Percentiles rank a stretch among this genome's conserved stretches.
These are phyloP conservation scores for Heliconius ismenius DNA, from an alignment of 2,888 invertebrate species.

Conservation along the genomic window DNA sequence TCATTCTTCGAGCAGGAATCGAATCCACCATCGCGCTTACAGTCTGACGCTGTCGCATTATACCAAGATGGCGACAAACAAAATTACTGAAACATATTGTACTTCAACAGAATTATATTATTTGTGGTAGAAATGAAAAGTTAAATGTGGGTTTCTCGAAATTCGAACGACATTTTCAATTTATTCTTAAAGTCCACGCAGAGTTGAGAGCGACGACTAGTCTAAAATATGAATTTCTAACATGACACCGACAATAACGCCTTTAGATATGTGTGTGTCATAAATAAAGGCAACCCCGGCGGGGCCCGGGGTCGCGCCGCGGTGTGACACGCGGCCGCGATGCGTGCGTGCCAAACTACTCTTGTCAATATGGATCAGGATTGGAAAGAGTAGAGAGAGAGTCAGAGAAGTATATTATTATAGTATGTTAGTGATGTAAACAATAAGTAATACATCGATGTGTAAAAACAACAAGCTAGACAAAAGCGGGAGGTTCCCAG, in stretches of 20 bases:
- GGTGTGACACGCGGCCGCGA: constrained; percentile 42
- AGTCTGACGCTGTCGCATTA: too few species aligned
- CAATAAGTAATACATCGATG: neutral
- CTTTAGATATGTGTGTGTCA: constrained; percentile 41
- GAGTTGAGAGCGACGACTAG: too few species aligned
- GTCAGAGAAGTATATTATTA: neutral
- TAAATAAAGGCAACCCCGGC: constrained; percentile 46
- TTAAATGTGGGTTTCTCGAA: too few species aligned
- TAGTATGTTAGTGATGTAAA: neutral
- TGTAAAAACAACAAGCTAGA: too few species aligned
- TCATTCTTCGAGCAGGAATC: neutral
- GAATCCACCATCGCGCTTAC: neutral
- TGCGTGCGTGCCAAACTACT: constrained; percentile 45
- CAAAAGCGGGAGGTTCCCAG: too few species aligned
- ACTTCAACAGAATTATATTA: too few species aligned
- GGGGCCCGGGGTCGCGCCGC: constrained; percentile 38
- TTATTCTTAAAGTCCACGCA: too few species aligned
- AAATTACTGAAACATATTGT: too few species aligned
- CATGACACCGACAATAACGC: constrained; percentile 39
- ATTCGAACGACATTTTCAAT: too few species aligned
- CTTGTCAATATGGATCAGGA: constrained; percentile 19
- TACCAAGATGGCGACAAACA: too few species aligned
- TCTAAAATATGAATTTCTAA: constrained; percentile 20
- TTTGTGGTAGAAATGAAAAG: too few species aligned
- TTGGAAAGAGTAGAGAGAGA: neutral